Conservation (phyloP, 2,113 vertebrate species). For the Candoia aspera region DNA sequence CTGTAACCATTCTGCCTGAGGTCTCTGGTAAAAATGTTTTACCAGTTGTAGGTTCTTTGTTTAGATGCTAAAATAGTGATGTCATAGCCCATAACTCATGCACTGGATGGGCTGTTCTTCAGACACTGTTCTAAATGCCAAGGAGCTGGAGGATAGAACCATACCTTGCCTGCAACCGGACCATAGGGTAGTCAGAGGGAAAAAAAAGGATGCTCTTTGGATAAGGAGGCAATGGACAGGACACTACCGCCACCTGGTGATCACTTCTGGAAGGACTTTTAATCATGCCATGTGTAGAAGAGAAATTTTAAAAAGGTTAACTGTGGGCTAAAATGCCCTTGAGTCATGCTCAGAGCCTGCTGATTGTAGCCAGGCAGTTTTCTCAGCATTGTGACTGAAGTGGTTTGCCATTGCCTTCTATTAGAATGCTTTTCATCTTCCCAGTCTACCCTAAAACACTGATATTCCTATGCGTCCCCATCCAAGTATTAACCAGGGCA, state of each 20-base stretch:
- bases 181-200: not conserved
- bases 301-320: not conserved
- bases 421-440: not conserved
- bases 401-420: not conserved
- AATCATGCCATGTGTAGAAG: not conserved
- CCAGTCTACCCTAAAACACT: not conserved
- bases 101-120: not conserved
- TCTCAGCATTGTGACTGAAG: not conserved
- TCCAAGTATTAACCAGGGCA: not conserved
- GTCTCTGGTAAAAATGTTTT: not conserved
- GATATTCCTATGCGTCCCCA: not conserved
- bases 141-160: not conserved
- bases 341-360: not conserved
- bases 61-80: not conserved
- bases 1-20: not conserved
- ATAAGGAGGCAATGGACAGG: not conserved
- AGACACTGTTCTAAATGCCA: not conserved
- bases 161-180: not conserved
- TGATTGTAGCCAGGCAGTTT: not conserved
- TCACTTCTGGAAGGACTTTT: not conserved
- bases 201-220: not conserved
- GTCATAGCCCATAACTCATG: not conserved
- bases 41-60: not conserved
- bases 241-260: not conserved
- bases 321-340: not conserved